Conservation (phyloP, 2,797 vertebrate genomes). For the Poeciliopsis gracilis region DNA sequence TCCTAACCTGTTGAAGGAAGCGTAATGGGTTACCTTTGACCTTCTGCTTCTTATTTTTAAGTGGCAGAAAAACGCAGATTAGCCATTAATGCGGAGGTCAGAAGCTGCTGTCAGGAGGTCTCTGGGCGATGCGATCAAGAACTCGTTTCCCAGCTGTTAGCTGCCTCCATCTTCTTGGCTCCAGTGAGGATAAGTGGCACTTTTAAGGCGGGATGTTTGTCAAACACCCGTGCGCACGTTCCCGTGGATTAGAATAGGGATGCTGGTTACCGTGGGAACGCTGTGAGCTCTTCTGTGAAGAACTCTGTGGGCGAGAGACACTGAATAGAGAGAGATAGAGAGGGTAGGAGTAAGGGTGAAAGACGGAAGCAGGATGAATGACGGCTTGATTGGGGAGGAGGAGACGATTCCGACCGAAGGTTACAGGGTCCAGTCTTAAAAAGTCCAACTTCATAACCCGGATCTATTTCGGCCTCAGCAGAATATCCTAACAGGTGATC, state of each 20-base stretch:
- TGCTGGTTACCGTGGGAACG: slow-evolving; percentile 81
- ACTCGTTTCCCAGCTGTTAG: slow-evolving; percentile 10
- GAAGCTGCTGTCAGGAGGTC: not conserved
- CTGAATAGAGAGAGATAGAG: slow-evolving; percentile 62
- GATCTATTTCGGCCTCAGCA: slow-evolving; percentile 32
- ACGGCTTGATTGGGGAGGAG: slow-evolving; percentile 33
- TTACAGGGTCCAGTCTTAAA: slow-evolving; percentile 19
- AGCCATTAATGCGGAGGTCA: not conserved
- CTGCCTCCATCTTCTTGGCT: slow-evolving; percentile 35
- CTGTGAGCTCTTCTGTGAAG: slow-evolving; percentile 76
- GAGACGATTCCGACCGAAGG: not conserved
- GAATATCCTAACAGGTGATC: slow-evolving; percentile 30
- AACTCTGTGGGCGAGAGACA: slow-evolving; percentile 81
- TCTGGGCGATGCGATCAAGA: not conserved
- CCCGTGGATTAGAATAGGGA: slow-evolving; percentile 57
- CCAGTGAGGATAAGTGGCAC: slow-evolving; percentile 59
- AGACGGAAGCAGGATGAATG: slow-evolving; percentile 67
- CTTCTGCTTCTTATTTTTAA: not conserved
- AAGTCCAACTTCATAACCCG: slow-evolving; percentile 22
- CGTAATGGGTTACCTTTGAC: too few species aligned
- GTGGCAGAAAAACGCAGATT: not conserved
- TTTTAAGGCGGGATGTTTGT: slow-evolving; percentile 68
- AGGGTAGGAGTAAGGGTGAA: slow-evolving; percentile 61
- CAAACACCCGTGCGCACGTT: slow-evolving; percentile 59
- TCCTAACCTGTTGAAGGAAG: too few species aligned